Conservation (phyloP, 2,113 vertebrate genomes). For the Mobula hypostoma region DNA sequence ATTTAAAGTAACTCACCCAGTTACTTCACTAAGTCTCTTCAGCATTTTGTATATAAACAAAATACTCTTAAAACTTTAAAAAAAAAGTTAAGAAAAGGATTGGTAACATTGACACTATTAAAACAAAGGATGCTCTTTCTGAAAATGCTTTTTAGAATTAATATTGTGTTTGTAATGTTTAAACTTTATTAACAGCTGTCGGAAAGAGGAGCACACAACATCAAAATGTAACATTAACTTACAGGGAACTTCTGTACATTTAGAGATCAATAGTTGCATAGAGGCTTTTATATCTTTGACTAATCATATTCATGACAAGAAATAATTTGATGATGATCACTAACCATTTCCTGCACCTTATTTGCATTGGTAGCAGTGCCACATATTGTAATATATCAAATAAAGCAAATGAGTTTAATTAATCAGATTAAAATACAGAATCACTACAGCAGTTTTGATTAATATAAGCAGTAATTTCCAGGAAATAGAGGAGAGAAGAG, state of each 20-base stretch:
- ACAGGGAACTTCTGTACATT: not conserved
- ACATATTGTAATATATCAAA: not conserved
- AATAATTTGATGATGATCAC: not conserved
- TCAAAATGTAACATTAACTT: not conserved
- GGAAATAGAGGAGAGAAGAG: not conserved
- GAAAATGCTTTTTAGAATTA: not conserved
- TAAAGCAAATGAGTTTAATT: not conserved
- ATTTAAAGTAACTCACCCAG: not conserved
- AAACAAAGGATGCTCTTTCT: not conserved
- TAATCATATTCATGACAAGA: not conserved
- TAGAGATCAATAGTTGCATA: not conserved
- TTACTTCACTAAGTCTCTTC: not conserved
- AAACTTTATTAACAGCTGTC: not conserved
- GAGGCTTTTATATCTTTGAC: not conserved
- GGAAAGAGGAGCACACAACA: not conserved
- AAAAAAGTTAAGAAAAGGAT: not conserved
- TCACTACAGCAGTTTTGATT: not conserved
- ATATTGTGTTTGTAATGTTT: not conserved
- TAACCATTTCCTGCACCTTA: not conserved
- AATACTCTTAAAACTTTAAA: not conserved
- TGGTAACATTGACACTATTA: not conserved
- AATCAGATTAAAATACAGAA: not conserved
- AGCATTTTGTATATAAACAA: not conserved
- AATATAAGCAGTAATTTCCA: not conserved
- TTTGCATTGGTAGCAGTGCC: not conserved